phyloP scores from a whole-genome alignment of 2,113 vertebrate species.

The Bagarius yarrelli region DNA sequence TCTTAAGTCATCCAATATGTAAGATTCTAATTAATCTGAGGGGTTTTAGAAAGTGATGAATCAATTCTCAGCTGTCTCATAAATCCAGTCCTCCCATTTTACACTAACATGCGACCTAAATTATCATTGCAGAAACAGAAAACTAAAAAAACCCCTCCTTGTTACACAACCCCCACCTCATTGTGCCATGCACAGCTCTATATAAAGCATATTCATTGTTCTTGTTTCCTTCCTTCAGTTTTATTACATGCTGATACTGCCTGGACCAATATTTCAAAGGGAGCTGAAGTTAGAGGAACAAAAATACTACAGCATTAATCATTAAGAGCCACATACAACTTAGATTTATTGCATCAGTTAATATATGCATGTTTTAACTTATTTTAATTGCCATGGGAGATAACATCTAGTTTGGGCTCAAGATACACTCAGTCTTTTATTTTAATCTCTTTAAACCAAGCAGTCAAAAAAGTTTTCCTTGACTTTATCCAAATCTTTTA shows the following conservation, averaged over 20 bases:
- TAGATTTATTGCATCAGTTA: conserved; percentile 71
- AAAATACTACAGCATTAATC: conserved; percentile 73
- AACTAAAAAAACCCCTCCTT: conserved; percentile 26
- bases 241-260: conserved; percentile 52
- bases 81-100: background rate
- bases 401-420: background rate
- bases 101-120: conserved; percentile 32
- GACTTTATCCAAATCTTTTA: background rate
- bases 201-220: conserved; percentile 42
- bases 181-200: conserved; percentile 38
- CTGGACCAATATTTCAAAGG: conserved; percentile 61
- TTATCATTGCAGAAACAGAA: conserved; percentile 26
- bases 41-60: conserved; percentile 9
- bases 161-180: conserved; percentile 28
- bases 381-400: conserved; percentile 47
- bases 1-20: conserved; percentile 1
- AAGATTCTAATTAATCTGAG: conserved; percentile 13
- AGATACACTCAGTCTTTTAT: background rate
- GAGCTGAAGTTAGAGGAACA: conserved; percentile 58
- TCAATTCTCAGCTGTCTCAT: conserved; percentile 18
- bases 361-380: conserved; percentile 70
- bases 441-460: conserved; percentile 24
- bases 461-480: conserved; percentile 26
- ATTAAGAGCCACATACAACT: conserved; percentile 58
- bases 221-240: conserved; percentile 50